These are phyloP conservation scores for Actinia equina DNA, from an alignment of 64 coral and sea anemone genomes.

Conservation along the genomic window DNA sequence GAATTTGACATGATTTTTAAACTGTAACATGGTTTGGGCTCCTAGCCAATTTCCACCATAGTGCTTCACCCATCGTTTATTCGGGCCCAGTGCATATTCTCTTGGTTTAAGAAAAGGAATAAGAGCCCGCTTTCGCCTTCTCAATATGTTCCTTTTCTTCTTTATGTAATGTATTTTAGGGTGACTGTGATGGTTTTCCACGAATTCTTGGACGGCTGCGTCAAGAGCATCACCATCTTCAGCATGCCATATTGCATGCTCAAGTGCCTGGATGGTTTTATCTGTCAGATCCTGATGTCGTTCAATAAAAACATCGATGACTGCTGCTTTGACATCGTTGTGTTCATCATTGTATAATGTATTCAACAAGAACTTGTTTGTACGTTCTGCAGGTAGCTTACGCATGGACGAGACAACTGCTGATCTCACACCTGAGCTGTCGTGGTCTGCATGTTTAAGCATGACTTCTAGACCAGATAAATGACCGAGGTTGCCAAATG, in stretches of 20 bases:
- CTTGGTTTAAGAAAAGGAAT: conserved; percentile 60
- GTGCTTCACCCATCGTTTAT: conserved; percentile 56
- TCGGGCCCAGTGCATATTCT: conserved; percentile 65
- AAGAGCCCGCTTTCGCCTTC: conserved; percentile 80
- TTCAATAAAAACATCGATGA: conserved; percentile 82
- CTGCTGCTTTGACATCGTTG: conserved; percentile 79
- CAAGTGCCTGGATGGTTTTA: conserved; percentile 55
- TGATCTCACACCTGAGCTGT: conserved; percentile 87
- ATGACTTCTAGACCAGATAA: conserved; percentile 68
- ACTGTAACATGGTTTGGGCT: conserved; percentile 62
- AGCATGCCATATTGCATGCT: conserved; percentile 77
- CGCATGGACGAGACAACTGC: conserved; percentile 74
- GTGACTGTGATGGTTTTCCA: conserved; percentile 86
- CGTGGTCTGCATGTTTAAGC: conserved; percentile 70
- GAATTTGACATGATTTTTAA: conserved; percentile 76
- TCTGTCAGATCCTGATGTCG: conserved; percentile 63
- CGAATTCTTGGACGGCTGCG: conserved; percentile 55
- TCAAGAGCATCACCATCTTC: conserved; percentile 60
- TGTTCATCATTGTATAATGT: conserved; percentile 69
- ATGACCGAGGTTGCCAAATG: conserved; percentile 93
- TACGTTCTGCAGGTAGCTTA: conserved; percentile 65
- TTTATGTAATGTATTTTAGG: conserved; percentile 54
- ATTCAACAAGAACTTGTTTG: conserved; percentile 55
- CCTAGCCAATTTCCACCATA: conserved; percentile 74
- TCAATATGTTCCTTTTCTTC: conserved; percentile 48